A percentile compares a stretch with the other conserved stretches of the same genome.
These are phyloP conservation scores for Syndactyla subalaris DNA, from an alignment of 2,797 vertebrate genomes.

Conservation along the genomic window DNA sequence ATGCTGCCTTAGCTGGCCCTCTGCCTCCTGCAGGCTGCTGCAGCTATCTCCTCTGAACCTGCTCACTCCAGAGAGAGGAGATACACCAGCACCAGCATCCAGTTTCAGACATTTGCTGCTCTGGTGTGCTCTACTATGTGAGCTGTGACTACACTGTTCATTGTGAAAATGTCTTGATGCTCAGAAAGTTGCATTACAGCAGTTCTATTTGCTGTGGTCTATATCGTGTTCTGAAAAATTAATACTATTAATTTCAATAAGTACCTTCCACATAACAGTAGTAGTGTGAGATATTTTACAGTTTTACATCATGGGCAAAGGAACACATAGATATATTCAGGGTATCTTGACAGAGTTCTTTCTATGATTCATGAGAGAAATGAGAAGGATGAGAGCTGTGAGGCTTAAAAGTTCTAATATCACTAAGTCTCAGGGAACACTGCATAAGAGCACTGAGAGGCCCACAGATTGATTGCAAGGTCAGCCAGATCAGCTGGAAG, in stretches of 20 bases:
- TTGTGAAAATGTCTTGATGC: not conserved
- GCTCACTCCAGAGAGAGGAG: not conserved
- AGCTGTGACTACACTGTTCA: not conserved
- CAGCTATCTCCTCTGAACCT: not conserved
- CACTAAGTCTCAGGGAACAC: not conserved
- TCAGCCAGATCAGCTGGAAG: not conserved
- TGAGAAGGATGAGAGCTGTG: not conserved
- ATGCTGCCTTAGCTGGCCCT: not conserved
- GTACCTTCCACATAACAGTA: not conserved
- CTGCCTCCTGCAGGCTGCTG: not conserved
- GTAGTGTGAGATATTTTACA: not conserved
- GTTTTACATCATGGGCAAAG: not conserved
- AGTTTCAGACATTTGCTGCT: not conserved
- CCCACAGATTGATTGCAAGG: not conserved
- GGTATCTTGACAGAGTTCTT: not conserved
- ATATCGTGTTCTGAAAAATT: not conserved
- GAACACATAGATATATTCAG: not conserved
- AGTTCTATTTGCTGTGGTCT: not conserved
- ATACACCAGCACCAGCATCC: not conserved
- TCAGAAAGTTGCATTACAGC: not conserved
- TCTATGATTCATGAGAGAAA: slow-evolving; percentile 8
- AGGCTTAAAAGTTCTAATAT: slow-evolving; percentile 20
- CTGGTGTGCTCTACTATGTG: not conserved
- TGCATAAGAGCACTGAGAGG: not conserved
- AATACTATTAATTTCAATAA: not conserved